Evolutionary conservation across 2,113 vertebrate genomes (phyloP).

Genomic region (Corythaixoides concolor): DNA sequence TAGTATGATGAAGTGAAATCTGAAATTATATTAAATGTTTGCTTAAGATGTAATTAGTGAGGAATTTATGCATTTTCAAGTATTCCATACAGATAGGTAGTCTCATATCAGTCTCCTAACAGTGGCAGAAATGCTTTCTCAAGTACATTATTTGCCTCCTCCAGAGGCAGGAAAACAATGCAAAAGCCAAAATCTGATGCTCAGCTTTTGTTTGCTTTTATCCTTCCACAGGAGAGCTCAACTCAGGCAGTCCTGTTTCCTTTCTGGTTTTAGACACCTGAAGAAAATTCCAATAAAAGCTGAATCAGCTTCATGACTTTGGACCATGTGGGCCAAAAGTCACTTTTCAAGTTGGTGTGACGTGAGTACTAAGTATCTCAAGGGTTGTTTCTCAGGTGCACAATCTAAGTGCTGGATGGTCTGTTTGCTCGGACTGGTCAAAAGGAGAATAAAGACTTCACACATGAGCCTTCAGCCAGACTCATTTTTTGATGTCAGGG

Average conservation of each 20-base stretch:
- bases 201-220: not conserved
- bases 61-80: constrained; percentile 25
- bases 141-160: not conserved
- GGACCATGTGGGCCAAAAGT: not conserved
- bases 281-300: not conserved
- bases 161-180: not conserved
- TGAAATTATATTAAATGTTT: constrained; percentile 50
- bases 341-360: not conserved
- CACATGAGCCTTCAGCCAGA: not conserved
- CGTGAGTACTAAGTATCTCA: not conserved
- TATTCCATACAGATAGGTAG: not conserved
- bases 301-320: not conserved
- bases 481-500: not conserved
- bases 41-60: constrained; percentile 40
- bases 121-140: not conserved
- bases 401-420: not conserved
- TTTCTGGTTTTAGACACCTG: not conserved
- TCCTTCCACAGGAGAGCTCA: not conserved
- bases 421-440: not conserved
- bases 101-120: not conserved
- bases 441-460: not conserved
- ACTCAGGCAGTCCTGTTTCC: not conserved
- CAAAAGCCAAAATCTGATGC: not conserved
- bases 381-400: not conserved
- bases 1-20: constrained; percentile 46